Base-by-base conservation (phyloP, 2,888 invertebrate species). In the Chorisops tibialis region DNA sequence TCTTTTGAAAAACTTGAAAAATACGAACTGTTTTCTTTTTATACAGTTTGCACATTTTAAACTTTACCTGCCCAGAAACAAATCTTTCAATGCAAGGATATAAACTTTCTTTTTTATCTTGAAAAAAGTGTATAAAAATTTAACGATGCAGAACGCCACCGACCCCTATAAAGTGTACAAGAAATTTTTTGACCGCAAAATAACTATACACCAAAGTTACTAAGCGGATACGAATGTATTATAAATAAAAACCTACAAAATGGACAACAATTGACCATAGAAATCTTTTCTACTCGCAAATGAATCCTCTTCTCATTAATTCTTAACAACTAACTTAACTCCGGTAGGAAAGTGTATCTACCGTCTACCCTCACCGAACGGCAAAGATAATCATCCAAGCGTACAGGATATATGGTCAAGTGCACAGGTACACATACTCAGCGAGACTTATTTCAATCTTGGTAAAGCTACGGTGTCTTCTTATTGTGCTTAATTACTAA, bases 341-440 rank as follows among this genome's bases (percentile, higher is more conserved):
- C 19, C 19, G 45, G 16, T 18, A 5, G 37, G 14, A 16, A 24
- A 41, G 60, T 18, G 37, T 50, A 35, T 43, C 52, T 37, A 43
- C 49, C 49, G n/a, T n/a, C 49, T n/a, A 24, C 43, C 51, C 21
- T 39, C 21, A 16, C 49, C 12, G 24, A 48, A 38, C 22, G 21
- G 7, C 21, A 24, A 6, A 19, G 22, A 19, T 30, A 59, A n/a
- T 49, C 37, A 51, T 3, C n/a, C 19, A 14, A 41, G 18, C 21
- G 47, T 56, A 9, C 50, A 62, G 62, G 62, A 62, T 49, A 24
- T 39, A 62, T 59, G 62, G 58, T 59, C 59, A 62, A 35, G 56
- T 58, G 59, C 49, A 38, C 59, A 51, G 19, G n/a, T n/a, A n/a
- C n/a, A n/a, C n/a, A n/a, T n/a, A n/a, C n/a, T n/a, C n/a, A n/a